phyloP scores from a whole-genome alignment of 2,113 vertebrate species.

The Rousettus leschenaultii region DNA sequence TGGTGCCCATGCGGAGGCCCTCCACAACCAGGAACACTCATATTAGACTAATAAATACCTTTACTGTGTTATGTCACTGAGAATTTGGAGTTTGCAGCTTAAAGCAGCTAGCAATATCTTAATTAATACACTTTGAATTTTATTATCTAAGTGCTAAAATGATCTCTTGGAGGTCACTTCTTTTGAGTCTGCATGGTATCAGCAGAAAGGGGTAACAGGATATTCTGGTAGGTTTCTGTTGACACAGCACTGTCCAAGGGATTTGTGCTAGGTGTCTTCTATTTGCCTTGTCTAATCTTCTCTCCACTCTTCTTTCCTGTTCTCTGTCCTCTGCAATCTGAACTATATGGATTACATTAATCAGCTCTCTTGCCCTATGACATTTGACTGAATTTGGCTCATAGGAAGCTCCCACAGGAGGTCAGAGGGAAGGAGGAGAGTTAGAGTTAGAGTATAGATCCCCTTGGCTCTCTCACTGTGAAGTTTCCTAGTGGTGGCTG shows the following conservation, averaged over 20 bases:
- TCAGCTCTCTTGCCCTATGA: constrained; percentile 18
- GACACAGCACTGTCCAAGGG: background rate
- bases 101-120: background rate
- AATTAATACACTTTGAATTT: background rate
- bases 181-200: background rate
- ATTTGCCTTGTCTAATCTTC: background rate
- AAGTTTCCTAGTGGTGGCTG: background rate
- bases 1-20: background rate
- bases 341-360: constrained; percentile 43
- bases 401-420: background rate
- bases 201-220: background rate
- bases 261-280: constrained; percentile 25
- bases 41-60: background rate
- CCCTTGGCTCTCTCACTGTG: background rate
- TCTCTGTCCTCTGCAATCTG: constrained; percentile 33
- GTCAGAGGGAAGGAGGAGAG: constrained; percentile 47
- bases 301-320: background rate
- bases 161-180: background rate
- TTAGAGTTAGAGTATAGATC: constrained; percentile 22
- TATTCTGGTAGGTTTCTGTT: background rate
- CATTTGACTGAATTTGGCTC: constrained; percentile 35
- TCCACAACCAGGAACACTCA: background rate
- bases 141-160: background rate
- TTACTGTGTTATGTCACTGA: background rate
- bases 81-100: background rate